These are phyloP conservation scores for Phrynosoma platyrhinos DNA, from an alignment of 2,113 vertebrate genomes.

Conservation along the genomic window DNA sequence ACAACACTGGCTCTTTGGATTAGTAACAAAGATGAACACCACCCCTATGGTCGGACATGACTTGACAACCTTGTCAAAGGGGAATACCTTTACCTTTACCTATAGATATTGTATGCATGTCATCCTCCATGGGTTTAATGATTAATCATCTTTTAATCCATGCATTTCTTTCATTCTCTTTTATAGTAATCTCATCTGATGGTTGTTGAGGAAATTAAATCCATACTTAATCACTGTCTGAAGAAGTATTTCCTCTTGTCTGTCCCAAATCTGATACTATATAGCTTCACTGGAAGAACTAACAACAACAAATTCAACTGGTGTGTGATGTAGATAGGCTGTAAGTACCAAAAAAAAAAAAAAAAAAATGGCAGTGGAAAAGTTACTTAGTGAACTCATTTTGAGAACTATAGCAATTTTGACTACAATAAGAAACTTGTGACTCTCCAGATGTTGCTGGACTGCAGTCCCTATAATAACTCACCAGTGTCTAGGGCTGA, in stretches of 20 bases:
- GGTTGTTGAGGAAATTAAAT: not conserved
- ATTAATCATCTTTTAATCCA: no score
- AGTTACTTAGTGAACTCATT: not conserved
- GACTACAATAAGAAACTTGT: not conserved
- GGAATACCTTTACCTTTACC: no score
- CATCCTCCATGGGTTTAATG: no score
- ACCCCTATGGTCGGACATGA: no score
- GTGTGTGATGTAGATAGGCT: not conserved
- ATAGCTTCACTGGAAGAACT: not conserved
- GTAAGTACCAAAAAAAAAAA: not conserved
- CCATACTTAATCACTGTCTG: not conserved
- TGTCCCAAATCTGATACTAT: not conserved
- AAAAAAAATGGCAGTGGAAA: not conserved
- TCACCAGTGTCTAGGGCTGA: not conserved
- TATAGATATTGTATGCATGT: no score
- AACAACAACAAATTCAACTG: not conserved
- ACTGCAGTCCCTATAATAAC: not conserved
- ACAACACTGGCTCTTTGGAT: no score
- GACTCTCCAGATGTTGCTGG: not conserved
- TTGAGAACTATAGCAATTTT: not conserved
- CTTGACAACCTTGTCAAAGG: no score
- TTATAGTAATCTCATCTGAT: not conserved
- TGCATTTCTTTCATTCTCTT: not conserved
- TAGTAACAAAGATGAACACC: no score
- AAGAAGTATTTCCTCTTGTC: not conserved